phyloP scores from a whole-genome alignment of 2,888 invertebrate genomes.

The Argynnis bischoffii region DNA sequence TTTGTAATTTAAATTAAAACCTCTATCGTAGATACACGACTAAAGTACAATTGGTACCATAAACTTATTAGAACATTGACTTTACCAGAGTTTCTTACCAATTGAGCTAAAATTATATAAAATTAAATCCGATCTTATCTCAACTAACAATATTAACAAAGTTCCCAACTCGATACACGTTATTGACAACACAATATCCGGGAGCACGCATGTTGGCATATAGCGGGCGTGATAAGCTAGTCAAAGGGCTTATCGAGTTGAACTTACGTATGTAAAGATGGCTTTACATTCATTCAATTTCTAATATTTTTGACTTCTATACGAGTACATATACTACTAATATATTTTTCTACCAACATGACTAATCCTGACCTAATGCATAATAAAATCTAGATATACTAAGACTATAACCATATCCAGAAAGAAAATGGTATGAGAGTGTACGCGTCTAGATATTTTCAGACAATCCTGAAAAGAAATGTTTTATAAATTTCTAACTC shows the following conservation, averaged over 20 bases:
- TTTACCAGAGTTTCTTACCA: conserved; percentile 11
- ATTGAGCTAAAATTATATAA: conserved; percentile 22
- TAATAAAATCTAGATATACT: too few species aligned
- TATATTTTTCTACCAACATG: too few species aligned
- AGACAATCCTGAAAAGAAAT: too few species aligned
- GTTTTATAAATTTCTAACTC: too few species aligned
- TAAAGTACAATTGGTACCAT: conserved; percentile 4
- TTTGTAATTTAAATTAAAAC: too few species aligned
- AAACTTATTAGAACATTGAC: conserved; percentile 10
- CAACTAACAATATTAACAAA: conserved; percentile 35
- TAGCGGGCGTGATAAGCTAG: conserved; percentile 24
- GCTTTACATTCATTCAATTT: conserved; percentile 5
- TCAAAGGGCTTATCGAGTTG: conserved; percentile 20
- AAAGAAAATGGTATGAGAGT: too few species aligned
- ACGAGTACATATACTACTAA: too few species aligned
- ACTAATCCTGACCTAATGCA: too few species aligned
- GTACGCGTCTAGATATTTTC: too few species aligned
- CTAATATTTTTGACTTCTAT: not conserved
- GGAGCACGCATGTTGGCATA: conserved; percentile 17
- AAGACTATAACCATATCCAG: too few species aligned
- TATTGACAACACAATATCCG: conserved; percentile 35
- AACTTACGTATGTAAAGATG: conserved; percentile 2
- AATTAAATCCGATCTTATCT: conserved; percentile 30
- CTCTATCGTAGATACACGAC: too few species aligned
- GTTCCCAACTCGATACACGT: conserved; percentile 27